Evolutionary conservation across 2,888 invertebrate genomes (phyloP).

Genomic region (Lepidonotus clava): DNA sequence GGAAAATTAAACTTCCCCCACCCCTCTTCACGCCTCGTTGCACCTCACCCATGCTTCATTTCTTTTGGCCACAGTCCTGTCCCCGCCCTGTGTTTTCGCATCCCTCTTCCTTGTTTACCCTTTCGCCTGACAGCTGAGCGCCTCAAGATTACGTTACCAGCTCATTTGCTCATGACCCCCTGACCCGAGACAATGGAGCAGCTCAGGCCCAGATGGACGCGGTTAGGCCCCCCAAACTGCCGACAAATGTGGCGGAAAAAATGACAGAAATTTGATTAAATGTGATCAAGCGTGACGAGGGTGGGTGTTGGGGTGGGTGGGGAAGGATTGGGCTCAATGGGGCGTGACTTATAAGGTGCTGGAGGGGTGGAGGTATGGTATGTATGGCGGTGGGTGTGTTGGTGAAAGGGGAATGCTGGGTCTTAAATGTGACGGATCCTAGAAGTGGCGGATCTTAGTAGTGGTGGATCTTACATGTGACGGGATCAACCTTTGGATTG

Average conservation of each 20-base stretch:
- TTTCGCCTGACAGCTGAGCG: background rate
- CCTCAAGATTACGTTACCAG: constrained; percentile 48
- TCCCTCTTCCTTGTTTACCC: constrained; percentile 23
- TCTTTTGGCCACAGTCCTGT: constrained; percentile 11
- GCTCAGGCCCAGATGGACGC: constrained; percentile 27
- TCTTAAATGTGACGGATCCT: too few relatives aligned
- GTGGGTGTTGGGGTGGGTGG: background rate
- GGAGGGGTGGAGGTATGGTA: background rate
- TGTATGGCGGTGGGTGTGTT: background rate
- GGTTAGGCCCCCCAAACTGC: constrained; percentile 25
- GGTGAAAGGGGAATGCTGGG: background rate
- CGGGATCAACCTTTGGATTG: too few relatives aligned
- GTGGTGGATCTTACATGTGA: too few relatives aligned
- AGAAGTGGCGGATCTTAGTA: too few relatives aligned
- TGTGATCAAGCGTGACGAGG: constrained; percentile 12
- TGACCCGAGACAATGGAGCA: constrained; percentile 47
- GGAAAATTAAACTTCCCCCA: background rate
- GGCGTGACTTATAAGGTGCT: background rate
- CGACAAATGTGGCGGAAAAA: constrained; percentile 50
- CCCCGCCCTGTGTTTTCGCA: constrained; percentile 28
- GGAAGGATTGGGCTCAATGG: background rate
- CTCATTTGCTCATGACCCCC: constrained; percentile 46
- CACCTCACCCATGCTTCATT: constrained; percentile 11
- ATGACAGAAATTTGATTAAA: constrained; percentile 51
- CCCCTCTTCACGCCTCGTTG: background rate